Evolutionary conservation across 2,113 vertebrate species (phyloP).

Genomic region (Oryctolagus cuniculus): mOryCun1.1 NC_091435.1:4850501-4851000

Average conservation of each 20-base stretch:
- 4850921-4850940: neutral
- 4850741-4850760: neutral
- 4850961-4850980: neutral
- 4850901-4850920: too few relatives aligned
- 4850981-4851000: neutral
- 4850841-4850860: neutral
- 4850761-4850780: neutral
- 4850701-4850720: neutral
- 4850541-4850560: neutral
- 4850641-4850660: too few relatives aligned
- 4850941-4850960: neutral
- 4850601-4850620: accelerated
- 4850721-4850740: neutral
- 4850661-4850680: too few relatives aligned
- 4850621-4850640: accelerated
- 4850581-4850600: neutral
- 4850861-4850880: neutral
- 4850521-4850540: neutral
- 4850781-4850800: neutral
- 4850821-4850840: neutral
- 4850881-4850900: accelerated
- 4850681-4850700: neutral
- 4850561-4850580: neutral
- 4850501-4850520: neutral
- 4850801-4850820: neutral